Evolutionary conservation across 2,113 vertebrate species (phyloP).

Genomic region (Ciconia maguari): DNA sequence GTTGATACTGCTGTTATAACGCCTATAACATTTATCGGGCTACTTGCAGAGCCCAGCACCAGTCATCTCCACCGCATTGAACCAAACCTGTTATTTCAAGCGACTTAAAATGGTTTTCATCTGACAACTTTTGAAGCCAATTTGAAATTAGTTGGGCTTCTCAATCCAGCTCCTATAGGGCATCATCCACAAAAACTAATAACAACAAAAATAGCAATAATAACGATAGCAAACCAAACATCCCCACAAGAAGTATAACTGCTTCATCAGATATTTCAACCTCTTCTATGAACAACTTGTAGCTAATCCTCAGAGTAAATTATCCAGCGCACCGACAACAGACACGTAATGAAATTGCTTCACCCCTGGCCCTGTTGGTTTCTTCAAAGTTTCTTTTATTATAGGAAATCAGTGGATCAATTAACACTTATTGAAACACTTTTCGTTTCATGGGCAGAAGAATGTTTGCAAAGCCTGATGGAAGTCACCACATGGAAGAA

Average conservation of each 20-base stretch:
- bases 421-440: not conserved
- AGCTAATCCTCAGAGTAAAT: not conserved
- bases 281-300: not conserved
- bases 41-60: not conserved
- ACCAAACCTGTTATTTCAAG: not conserved
- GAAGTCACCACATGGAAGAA: not conserved
- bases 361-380: not conserved
- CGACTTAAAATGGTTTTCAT: not conserved
- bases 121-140: not conserved
- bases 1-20: not conserved
- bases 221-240: not conserved
- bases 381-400: not conserved
- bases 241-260: not conserved
- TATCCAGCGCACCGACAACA: not conserved
- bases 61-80: accelerated
- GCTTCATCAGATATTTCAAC: not conserved
- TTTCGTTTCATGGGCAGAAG: not conserved
- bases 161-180: not conserved
- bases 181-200: not conserved
- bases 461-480: not conserved
- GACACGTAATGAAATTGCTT: not conserved
- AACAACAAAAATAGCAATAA: not conserved
- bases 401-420: not conserved
- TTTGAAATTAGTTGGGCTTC: not conserved
- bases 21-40: not conserved